A percentile compares a stretch with the other conserved stretches of the same genome.
Evolutionary conservation across 1,140 invertebrate genomes (phyloP).

Genomic region (Triops longicaudatus): DNA sequence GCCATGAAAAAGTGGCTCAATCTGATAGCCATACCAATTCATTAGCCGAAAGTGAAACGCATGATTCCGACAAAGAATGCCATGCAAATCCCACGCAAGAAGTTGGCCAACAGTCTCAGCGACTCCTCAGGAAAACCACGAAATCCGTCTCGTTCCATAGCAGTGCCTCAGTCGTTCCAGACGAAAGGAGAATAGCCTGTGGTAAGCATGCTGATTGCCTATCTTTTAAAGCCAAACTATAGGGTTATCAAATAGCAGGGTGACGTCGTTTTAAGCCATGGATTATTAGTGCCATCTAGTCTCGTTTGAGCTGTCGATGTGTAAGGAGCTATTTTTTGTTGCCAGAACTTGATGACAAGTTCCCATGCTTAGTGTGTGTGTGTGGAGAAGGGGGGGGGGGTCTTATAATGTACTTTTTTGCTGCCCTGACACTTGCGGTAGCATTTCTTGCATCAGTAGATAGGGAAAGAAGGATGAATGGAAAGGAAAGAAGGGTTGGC

Average conservation of each 20-base stretch:
- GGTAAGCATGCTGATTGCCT: not conserved
- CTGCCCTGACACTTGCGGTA: too few relatives aligned
- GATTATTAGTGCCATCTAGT: too few relatives aligned
- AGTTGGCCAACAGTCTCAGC: not conserved
- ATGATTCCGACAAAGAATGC: not conserved
- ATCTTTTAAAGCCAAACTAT: not conserved
- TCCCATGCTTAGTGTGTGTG: too few relatives aligned
- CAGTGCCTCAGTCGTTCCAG: constrained; percentile 3
- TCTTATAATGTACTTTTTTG: too few relatives aligned
- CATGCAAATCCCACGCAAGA: not conserved
- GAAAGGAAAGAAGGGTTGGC: not conserved
- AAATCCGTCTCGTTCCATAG: constrained; percentile 12
- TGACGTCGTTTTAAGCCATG: too few relatives aligned
- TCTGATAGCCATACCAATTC: not conserved
- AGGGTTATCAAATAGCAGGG: too few relatives aligned
- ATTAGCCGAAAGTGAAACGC: not conserved
- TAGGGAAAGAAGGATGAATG: not conserved
- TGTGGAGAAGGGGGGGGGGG: too few relatives aligned
- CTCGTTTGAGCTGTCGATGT: too few relatives aligned
- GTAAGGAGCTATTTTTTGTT: too few relatives aligned
- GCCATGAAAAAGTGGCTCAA: not conserved
- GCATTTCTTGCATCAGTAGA: not conserved
- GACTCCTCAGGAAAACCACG: constrained; percentile 1
- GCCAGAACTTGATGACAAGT: too few relatives aligned
- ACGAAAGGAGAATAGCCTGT: not conserved